These are phyloP conservation scores for Colistium nudipinnis DNA, from an alignment of 2,113 vertebrate genomes.

Conservation along the genomic window DNA sequence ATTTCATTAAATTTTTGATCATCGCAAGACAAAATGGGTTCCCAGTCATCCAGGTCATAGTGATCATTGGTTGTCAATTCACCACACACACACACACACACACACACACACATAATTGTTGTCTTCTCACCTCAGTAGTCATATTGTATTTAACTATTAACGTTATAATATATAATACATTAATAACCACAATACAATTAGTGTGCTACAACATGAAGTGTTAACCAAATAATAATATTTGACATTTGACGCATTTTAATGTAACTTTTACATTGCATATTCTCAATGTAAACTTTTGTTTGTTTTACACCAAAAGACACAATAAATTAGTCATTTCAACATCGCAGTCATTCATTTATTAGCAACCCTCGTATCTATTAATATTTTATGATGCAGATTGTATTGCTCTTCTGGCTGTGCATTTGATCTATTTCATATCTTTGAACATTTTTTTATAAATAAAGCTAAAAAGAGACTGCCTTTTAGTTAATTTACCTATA, in stretches of 20 bases:
- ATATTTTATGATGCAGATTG: constrained; percentile 50
- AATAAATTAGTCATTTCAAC: constrained; percentile 17
- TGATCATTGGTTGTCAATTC: too few species aligned
- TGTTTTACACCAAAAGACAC: neutral
- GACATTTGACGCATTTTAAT: neutral
- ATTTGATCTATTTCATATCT: constrained; percentile 12
- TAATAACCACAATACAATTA: too few species aligned
- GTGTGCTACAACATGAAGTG: neutral
- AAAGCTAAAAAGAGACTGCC: neutral
- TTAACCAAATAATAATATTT: neutral
- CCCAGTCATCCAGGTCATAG: too few species aligned
- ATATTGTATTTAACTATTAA: too few species aligned
- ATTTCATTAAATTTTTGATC: neutral
- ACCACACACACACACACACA: too few species aligned
- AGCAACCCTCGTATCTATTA: constrained; percentile 35
- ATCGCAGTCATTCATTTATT: constrained; percentile 33
- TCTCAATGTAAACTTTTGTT: constrained; percentile 7
- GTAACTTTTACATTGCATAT: neutral
- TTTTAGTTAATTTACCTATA: neutral
- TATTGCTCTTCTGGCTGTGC: constrained; percentile 8
- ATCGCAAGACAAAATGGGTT: neutral
- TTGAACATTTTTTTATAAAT: neutral
- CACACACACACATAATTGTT: too few species aligned
- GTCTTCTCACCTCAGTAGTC: too few species aligned
- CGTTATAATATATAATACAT: too few species aligned